These are phyloP conservation scores for Melipona beecheii DNA, from an alignment of 2,888 invertebrate species.

Conservation along the genomic window DNA sequence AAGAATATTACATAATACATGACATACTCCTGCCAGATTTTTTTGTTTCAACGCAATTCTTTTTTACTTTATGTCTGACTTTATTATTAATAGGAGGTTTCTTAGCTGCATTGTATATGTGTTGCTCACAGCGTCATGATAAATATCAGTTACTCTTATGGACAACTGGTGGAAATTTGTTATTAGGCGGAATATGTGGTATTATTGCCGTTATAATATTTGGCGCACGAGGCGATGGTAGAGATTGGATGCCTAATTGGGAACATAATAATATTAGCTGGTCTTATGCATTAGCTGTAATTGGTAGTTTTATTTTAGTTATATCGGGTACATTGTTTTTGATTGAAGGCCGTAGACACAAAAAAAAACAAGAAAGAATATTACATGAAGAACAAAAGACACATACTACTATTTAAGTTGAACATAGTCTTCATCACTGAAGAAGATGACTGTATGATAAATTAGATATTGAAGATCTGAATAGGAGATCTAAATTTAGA, in stretches of 20 bases:
- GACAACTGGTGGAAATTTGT: slow-evolving; percentile 90
- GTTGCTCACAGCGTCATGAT: slow-evolving; percentile 91
- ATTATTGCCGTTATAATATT: slow-evolving; percentile 94
- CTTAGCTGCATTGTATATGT: slow-evolving; percentile 90
- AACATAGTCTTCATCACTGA: not conserved
- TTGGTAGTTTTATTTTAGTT: slow-evolving; percentile 91
- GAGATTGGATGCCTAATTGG: slow-evolving; percentile 98
- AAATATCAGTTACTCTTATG: slow-evolving; percentile 90
- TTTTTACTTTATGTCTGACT: slow-evolving; percentile 95
- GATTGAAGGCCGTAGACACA: slow-evolving; percentile 92
- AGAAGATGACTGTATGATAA: slow-evolving; percentile 28
- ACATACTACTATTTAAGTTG: slow-evolving; percentile 90
- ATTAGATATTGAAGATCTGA: slow-evolving; percentile 40
- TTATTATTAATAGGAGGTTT: slow-evolving; percentile 91
- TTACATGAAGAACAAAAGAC: slow-evolving; percentile 88
- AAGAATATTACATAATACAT: slow-evolving; percentile 97
- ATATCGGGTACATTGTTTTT: slow-evolving; percentile 92
- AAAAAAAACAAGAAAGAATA: slow-evolving; percentile 90
- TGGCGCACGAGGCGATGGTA: slow-evolving; percentile 94
- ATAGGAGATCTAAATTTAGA: slow-evolving; percentile 17
- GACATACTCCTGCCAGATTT: slow-evolving; percentile 95
- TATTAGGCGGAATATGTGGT: slow-evolving; percentile 91
- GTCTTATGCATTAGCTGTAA: slow-evolving; percentile 94
- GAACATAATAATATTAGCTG: slow-evolving; percentile 97
- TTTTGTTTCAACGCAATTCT: slow-evolving; percentile 96